Evolutionary conservation across 2,113 vertebrate species (phyloP), one percentile per base, ranked within the genome.

Genomic region (Rhipidura dahli): DNA sequence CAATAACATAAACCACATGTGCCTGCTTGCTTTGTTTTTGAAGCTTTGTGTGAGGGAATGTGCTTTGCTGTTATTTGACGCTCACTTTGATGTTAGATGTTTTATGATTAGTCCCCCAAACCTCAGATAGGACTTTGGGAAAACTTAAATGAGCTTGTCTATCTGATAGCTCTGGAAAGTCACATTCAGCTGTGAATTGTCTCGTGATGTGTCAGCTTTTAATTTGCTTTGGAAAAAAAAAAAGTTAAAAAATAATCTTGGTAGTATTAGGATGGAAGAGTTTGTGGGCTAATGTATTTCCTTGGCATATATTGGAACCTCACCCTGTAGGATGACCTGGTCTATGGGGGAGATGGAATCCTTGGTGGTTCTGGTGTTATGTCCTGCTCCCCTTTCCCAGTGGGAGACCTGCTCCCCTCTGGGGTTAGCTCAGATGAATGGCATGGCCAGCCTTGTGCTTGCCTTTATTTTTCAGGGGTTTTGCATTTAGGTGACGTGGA

Each of bases 1-100:
- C 75, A 85, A 35, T 96, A 95, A 96, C 87, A 35, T 91, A 87
- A 93, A 94, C 83, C 95, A 96, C 92, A 92, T 94, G 93, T 95
- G 94, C 88, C 92, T 81, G 75, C 2, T n/a, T 75, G 90, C 88
- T 95, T 94, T 96, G 92, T 96, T 89, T 87, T 85, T 90, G 85
- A 68, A 89, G 96, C 95, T 95, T 88, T 90, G 83, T 86, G 83
- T 4, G 3, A 91, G 95, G 88, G 85, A 90, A 96, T 90, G 92
- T 90, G 92, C 92, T 94, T 95, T n/a, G 88, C 93, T 93, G 92
- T 93, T 90, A 77, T 47, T 85, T 94, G 94, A 95, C 0, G 40
- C 89, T 91, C 0, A 2, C 95, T 96, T 96, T 96, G 96, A 93
- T 94, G 95, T 93, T 53, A 15, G 92, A 87, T 86, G 88, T 83